These are phyloP conservation scores for Xenopus tropicalis DNA, from an alignment of 2,113 vertebrate species.

Conservation along the genomic window DNA sequence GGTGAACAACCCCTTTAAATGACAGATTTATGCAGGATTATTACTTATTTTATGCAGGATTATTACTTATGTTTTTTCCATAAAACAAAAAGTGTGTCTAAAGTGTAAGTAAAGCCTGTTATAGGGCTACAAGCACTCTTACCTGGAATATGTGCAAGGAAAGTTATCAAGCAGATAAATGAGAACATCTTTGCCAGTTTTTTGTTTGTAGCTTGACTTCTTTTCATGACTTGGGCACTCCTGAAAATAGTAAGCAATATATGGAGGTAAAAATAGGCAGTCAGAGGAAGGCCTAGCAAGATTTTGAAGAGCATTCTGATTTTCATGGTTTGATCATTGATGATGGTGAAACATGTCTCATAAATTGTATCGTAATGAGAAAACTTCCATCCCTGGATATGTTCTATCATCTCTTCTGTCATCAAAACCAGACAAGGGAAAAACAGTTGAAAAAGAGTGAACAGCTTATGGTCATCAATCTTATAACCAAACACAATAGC, in stretches of 20 bases:
- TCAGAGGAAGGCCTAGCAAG: not conserved
- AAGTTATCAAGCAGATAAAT: constrained; percentile 35
- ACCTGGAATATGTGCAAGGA: constrained; percentile 37
- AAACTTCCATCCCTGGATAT: constrained; percentile 19
- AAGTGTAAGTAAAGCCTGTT: too few species aligned
- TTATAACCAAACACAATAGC: constrained; percentile 51
- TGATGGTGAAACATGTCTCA: constrained; percentile 41
- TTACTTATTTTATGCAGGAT: too few species aligned
- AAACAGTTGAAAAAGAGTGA: constrained; percentile 27
- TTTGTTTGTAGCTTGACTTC: constrained; percentile 34
- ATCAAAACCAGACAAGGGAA: constrained; percentile 22
- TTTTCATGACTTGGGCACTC: constrained; percentile 42
- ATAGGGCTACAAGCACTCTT: too few species aligned
- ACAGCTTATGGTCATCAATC: not conserved
- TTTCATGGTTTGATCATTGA: constrained; percentile 8
- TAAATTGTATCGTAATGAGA: constrained; percentile 24
- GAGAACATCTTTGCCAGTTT: constrained; percentile 30
- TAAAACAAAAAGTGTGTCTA: too few species aligned
- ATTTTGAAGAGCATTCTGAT: constrained; percentile 22
- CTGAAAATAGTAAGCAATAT: constrained; percentile 26
- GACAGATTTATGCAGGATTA: too few species aligned
- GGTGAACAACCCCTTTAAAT: too few species aligned
- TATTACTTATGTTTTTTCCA: too few species aligned
- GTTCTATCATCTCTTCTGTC: constrained; percentile 36
- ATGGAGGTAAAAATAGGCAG: constrained; percentile 31